These are phyloP conservation scores for Luperina nickerlii DNA, from an alignment of 2,888 invertebrate genomes.

Conservation along the genomic window DNA sequence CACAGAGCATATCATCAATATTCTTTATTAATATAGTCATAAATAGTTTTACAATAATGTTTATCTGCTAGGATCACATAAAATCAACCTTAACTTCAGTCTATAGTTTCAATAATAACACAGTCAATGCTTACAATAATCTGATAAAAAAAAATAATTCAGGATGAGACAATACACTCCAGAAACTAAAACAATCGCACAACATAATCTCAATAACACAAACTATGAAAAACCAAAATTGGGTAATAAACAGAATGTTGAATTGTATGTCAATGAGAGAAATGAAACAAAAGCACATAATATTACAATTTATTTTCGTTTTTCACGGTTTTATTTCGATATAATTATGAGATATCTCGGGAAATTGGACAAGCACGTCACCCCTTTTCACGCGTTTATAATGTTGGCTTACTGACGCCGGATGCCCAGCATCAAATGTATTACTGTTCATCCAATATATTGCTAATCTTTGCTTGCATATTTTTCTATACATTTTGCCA, in stretches of 20 bases:
- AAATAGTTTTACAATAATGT: slow-evolving; percentile 46
- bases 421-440: background rate
- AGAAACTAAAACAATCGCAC: slow-evolving; percentile 1
- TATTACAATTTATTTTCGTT: slow-evolving; percentile 35
- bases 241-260: background rate
- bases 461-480: too few relatives aligned
- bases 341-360: slow-evolving; percentile 9
- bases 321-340: slow-evolving; percentile 14
- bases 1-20: slow-evolving; percentile 50
- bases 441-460: background rate
- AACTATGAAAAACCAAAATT: slow-evolving; percentile 32
- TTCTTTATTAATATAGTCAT: slow-evolving; percentile 53
- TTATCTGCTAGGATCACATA: slow-evolving; percentile 31
- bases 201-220: background rate
- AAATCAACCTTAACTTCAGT: slow-evolving; percentile 32
- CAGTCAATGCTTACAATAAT: slow-evolving; percentile 61
- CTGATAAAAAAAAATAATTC: slow-evolving; percentile 14
- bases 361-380: slow-evolving; percentile 33
- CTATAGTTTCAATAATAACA: slow-evolving; percentile 28
- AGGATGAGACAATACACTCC: slow-evolving; percentile 5
- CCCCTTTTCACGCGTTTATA: background rate
- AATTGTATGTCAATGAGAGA: slow-evolving; percentile 30
- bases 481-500: too few relatives aligned
- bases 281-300: slow-evolving; percentile 65
- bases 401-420: background rate